Conservation (phyloP, 2,113 vertebrate genomes). For the Forbesichthys agassizii region DNA sequence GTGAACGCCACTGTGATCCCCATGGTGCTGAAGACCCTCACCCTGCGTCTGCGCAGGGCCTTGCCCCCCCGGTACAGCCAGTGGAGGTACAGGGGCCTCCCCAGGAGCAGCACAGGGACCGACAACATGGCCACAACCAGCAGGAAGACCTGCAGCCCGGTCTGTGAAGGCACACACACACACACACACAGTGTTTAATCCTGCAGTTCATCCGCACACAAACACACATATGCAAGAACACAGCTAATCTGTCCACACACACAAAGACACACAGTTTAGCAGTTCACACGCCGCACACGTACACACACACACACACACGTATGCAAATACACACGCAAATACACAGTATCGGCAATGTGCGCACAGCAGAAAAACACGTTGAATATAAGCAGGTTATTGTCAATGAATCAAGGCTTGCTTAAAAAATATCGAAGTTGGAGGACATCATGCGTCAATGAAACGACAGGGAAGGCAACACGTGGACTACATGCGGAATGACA, state of each 20-base stretch:
- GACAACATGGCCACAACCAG: slow-evolving; percentile 83
- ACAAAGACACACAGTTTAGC: background rate
- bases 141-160: slow-evolving; percentile 84
- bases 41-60: slow-evolving; percentile 84
- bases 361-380: too few species aligned
- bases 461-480: too few species aligned
- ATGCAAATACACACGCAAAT: background rate
- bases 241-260: background rate
- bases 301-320: too few species aligned
- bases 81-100: slow-evolving; percentile 90
- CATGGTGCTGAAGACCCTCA: slow-evolving; percentile 58
- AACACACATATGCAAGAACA: background rate
- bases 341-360: too few species aligned
- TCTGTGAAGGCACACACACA: slow-evolving; percentile 63
- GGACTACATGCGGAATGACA: too few species aligned
- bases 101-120: slow-evolving; percentile 89
- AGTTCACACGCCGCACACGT: background rate
- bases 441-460: too few species aligned
- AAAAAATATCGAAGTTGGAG: too few species aligned
- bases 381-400: too few species aligned
- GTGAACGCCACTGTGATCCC: background rate
- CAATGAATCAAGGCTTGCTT: too few species aligned
- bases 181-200: background rate
- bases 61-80: slow-evolving; percentile 88
- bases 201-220: background rate